These are phyloP conservation scores for Pachycephus smyrnensis DNA, from an alignment of 2,888 invertebrate genomes.

Conservation along the genomic window DNA sequence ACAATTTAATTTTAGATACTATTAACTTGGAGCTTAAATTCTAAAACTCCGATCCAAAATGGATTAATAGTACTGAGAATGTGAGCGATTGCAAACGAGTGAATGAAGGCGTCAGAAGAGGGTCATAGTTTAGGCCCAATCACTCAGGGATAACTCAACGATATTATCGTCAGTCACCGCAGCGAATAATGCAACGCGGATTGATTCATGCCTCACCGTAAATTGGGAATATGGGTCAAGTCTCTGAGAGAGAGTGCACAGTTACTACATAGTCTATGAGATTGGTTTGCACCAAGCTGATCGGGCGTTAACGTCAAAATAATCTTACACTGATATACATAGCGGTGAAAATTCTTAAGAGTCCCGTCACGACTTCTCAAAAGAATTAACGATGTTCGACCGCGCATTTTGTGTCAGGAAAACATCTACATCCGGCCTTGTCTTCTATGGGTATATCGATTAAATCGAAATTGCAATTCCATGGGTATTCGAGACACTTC, in stretches of 20 bases:
- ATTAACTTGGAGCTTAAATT: neutral
- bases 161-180: neutral
- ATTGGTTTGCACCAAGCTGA: neutral
- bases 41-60: neutral
- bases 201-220: neutral
- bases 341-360: neutral
- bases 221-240: conserved; percentile 5
- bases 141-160: conserved; percentile 13
- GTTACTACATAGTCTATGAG: neutral
- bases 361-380: neutral
- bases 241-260: neutral
- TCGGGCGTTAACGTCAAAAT: neutral
- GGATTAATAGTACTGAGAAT: neutral
- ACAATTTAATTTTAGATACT: neutral
- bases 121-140: conserved; percentile 6
- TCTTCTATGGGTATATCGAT: neutral
- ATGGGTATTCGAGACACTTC: neutral
- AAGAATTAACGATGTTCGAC: neutral
- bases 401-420: neutral
- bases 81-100: neutral
- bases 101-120: neutral
- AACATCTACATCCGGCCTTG: neutral
- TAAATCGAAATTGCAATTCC: neutral
- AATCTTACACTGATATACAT: neutral
- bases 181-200: conserved; percentile 5